Conservation (phyloP, 2,113 vertebrate genomes). For the Copsychus sechellarum region DNA sequence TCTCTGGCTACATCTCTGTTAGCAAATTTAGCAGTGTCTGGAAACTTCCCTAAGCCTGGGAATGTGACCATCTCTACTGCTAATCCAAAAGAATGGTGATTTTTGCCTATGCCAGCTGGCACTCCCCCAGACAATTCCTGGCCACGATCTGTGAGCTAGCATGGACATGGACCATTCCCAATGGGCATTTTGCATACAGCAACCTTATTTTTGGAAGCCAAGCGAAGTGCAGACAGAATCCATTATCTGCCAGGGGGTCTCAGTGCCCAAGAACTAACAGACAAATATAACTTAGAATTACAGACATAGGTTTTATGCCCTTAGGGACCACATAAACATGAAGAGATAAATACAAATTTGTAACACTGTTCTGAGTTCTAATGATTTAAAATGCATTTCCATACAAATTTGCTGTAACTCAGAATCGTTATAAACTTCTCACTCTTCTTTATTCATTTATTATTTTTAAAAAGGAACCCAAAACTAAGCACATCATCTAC, state of each 20-base stretch:
- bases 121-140: not conserved
- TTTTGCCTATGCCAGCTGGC: conserved; percentile 17
- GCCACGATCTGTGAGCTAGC: not conserved
- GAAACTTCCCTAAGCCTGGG: not conserved
- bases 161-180: not conserved
- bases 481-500: conserved; percentile 64
- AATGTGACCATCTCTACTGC: not conserved
- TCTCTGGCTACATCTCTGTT: not conserved
- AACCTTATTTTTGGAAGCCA: not conserved
- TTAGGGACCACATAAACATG: not conserved
- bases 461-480: conserved; percentile 53
- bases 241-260: conserved; percentile 5
- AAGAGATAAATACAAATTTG: conserved; percentile 34
- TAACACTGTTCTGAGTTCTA: conserved; percentile 59
- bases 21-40: not conserved
- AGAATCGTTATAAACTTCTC: conserved; percentile 47
- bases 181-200: not conserved
- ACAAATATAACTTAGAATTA: conserved; percentile 1
- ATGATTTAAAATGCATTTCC: conserved; percentile 69
- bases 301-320: not conserved
- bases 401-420: conserved; percentile 42
- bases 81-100: not conserved
- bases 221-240: not conserved
- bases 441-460: conserved; percentile 55
- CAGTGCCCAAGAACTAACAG: not conserved